Conservation (phyloP, 2,113 vertebrate genomes). For the Platysternon megacephalum region DNA sequence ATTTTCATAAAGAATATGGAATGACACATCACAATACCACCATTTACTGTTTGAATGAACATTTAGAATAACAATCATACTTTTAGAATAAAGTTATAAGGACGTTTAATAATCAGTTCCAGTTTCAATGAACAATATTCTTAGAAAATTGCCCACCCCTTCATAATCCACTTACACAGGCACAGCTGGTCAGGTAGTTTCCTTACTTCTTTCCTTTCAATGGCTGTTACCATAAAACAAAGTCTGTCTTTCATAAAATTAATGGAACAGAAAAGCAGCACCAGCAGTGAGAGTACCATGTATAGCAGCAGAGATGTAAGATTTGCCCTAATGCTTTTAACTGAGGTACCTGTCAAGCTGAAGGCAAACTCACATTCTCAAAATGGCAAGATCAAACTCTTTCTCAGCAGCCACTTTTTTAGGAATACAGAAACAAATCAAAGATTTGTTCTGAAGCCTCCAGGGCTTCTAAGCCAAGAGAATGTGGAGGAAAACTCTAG, state of each 20-base stretch:
- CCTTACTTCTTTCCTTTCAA: not conserved
- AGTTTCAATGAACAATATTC: not conserved
- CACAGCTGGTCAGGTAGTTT: not conserved
- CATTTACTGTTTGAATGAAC: not conserved
- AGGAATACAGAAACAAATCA: conserved; percentile 1
- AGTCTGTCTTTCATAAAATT: not conserved
- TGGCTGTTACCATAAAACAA: not conserved
- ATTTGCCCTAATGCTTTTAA: not conserved
- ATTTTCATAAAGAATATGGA: no score
- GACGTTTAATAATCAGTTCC: no score
- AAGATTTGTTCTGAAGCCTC: not conserved
- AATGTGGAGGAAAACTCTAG: not conserved
- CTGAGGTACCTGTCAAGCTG: not conserved
- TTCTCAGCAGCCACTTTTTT: not conserved
- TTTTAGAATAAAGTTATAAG: no score
- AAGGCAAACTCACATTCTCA: not conserved
- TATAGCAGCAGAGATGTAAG: not conserved
- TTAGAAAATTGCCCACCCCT: not conserved
- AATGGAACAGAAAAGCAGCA: conserved; percentile 14
- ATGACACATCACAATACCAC: not conserved
- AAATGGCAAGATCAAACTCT: not conserved
- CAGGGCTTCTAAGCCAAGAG: not conserved
- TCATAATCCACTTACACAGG: not conserved
- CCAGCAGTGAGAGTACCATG: not conserved
- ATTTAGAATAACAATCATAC: no score